Conservation (phyloP, 2,113 vertebrate species). For the Cromileptes altivelis region DNA sequence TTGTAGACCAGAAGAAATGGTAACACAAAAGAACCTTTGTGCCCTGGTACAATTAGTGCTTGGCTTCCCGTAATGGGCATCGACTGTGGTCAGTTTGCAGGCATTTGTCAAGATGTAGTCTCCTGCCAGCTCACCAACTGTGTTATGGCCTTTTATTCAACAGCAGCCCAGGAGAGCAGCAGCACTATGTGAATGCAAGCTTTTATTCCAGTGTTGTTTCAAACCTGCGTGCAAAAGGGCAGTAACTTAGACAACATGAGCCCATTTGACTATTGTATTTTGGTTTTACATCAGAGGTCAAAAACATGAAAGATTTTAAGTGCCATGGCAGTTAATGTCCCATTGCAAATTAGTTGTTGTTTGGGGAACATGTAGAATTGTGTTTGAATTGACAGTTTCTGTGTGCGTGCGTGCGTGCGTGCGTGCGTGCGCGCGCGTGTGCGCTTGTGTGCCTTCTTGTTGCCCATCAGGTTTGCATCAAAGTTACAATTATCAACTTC, state of each 20-base stretch:
- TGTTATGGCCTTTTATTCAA: background rate
- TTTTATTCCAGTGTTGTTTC: background rate
- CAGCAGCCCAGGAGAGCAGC: background rate
- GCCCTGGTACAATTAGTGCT: background rate
- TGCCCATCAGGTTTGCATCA: slow-evolving; percentile 90
- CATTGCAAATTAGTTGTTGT: background rate
- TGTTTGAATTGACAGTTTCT: background rate
- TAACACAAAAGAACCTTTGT: background rate
- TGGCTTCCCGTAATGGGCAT: background rate
- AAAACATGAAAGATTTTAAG: background rate
- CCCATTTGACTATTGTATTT: background rate
- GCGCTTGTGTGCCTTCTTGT: slow-evolving; percentile 6
- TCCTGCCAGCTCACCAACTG: background rate
- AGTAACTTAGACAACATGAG: background rate
- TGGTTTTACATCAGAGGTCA: background rate
- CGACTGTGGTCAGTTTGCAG: background rate
- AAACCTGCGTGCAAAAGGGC: background rate
- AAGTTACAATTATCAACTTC: slow-evolving; percentile 94
- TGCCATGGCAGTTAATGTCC: background rate
- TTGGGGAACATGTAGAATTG: background rate
- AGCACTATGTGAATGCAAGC: background rate
- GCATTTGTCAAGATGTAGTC: background rate
- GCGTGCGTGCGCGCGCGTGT: background rate
- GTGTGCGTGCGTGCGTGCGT: background rate
- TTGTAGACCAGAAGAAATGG: background rate